These are phyloP conservation scores for Orchesellides sinensis DNA, from an alignment of 2,888 invertebrate species.

Conservation along the genomic window DNA sequence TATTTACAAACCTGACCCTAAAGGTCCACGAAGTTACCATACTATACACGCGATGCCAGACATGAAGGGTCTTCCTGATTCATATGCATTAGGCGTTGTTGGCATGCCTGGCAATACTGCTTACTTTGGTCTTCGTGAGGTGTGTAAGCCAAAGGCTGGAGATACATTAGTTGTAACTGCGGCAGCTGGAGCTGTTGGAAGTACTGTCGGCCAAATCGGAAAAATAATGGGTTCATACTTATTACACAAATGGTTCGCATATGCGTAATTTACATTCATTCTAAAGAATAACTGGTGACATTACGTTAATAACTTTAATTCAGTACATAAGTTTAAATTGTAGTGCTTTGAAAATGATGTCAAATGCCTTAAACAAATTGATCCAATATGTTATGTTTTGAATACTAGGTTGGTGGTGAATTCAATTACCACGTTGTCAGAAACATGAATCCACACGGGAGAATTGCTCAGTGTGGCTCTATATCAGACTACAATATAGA, in stretches of 20 bases:
- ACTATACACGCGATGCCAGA: slow-evolving; percentile 79
- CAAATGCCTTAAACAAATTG: too few relatives aligned
- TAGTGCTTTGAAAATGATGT: too few relatives aligned
- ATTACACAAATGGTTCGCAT: neutral
- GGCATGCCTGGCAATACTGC: slow-evolving; percentile 88
- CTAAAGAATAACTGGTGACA: too few relatives aligned
- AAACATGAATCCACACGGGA: slow-evolving; percentile 82
- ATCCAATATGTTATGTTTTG: too few relatives aligned
- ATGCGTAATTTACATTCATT: too few relatives aligned
- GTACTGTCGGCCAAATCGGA: slow-evolving; percentile 87
- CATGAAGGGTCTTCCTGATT: slow-evolving; percentile 80
- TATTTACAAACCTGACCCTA: slow-evolving; percentile 48
- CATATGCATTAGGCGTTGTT: slow-evolving; percentile 82
- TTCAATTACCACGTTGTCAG: slow-evolving; percentile 81
- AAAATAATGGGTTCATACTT: slow-evolving; percentile 81
- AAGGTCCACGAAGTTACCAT: slow-evolving; percentile 25
- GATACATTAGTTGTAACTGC: slow-evolving; percentile 85
- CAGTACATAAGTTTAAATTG: too few relatives aligned
- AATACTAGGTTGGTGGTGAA: slow-evolving; percentile 84
- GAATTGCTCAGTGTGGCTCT: slow-evolving; percentile 83
- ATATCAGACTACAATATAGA: slow-evolving; percentile 82
- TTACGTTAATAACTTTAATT: too few relatives aligned
- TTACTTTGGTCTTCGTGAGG: slow-evolving; percentile 85
- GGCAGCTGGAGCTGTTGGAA: slow-evolving; percentile 90
- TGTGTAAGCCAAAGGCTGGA: slow-evolving; percentile 84